Evolutionary conservation across 2,113 vertebrate genomes (phyloP), one percentile per base, ranked within the genome.

Genomic region (Trachemys scripta): DNA sequence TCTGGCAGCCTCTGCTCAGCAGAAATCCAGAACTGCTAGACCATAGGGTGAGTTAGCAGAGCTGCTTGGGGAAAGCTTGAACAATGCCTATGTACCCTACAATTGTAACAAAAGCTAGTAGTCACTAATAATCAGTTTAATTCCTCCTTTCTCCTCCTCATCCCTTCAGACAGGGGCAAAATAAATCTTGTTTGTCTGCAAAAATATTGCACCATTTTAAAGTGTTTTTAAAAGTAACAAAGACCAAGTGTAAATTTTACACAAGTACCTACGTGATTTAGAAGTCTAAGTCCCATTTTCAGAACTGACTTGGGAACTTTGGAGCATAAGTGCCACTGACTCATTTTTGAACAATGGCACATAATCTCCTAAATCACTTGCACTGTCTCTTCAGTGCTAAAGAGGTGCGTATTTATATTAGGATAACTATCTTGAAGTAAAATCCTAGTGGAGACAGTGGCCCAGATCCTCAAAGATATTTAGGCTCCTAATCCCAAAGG

Each of bases 51-150:
- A 1, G 7, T 53, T 29, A 80, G 53, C 35, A 54, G 22, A 35
- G 11, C 42, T 57, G 25, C n/a, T 38, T 19, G 42, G 47, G 85
- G 76, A 7, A 35, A 38, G n/a, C n/a, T 35, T 72, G n/a, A 22
- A 22, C 57, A 31, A 59, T 20, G 9, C 8, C n/a, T 72, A n/a
- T 72, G 16, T 16, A 47, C 42, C 22, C 69, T 82, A 65, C 62
- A 62, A 24, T 14, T 90, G 13, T 2, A 38, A 75, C 9, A 35
- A 79, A 49, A 6, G 56, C 17, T 13, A 57, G 2, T 6, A 4
- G 5, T 1, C 8, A 5, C 10, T 35, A 0, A 19, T 51, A 51
- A 3, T 3, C 50, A 84, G 8, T 49, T 69, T 8, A 54, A 69
- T 86, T 20, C 12, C 5, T 29, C 38, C 27, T n/a, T 22, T 8